Conservation (phyloP, 2,113 vertebrate genomes). For the Osmerus mordax region DNA sequence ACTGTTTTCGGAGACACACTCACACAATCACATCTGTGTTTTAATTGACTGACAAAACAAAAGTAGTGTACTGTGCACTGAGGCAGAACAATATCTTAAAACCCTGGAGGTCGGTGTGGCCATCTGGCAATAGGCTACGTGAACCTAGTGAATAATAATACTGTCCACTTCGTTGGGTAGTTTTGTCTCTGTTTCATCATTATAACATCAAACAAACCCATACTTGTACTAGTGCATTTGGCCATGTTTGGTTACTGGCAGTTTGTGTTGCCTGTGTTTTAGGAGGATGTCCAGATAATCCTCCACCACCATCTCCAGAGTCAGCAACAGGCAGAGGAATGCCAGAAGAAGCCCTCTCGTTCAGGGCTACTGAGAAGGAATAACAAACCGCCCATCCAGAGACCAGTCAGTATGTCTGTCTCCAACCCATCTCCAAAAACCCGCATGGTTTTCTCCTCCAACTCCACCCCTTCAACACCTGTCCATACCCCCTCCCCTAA, state of each 20-base stretch:
- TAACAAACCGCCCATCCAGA: constrained; percentile 44
- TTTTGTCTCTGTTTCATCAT: too few species aligned
- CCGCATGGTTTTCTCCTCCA: constrained; percentile 39
- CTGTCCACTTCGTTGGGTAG: too few species aligned
- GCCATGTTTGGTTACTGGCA: neutral
- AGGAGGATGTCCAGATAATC: constrained; percentile 80
- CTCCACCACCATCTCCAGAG: constrained; percentile 69
- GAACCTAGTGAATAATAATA: too few species aligned
- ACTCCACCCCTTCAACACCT: neutral
- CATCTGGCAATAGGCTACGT: too few species aligned
- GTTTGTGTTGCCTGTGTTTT: constrained; percentile 2
- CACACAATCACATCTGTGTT: too few species aligned
- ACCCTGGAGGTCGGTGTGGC: too few species aligned
- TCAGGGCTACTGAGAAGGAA: constrained; percentile 58
- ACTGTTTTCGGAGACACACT: too few species aligned
- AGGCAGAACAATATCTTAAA: too few species aligned
- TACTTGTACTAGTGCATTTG: too few species aligned
- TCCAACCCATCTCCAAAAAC: constrained; percentile 13
- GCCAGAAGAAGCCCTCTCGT: constrained; percentile 49
- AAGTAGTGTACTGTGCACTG: too few species aligned
- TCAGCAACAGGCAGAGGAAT: constrained; percentile 70
- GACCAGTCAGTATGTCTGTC: constrained; percentile 19
- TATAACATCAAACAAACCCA: neutral
- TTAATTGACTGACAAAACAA: too few species aligned
- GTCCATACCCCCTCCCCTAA: constrained; percentile 9